Conservation (phyloP, 1,140 invertebrate genomes). For the Achroia grisella region DNA sequence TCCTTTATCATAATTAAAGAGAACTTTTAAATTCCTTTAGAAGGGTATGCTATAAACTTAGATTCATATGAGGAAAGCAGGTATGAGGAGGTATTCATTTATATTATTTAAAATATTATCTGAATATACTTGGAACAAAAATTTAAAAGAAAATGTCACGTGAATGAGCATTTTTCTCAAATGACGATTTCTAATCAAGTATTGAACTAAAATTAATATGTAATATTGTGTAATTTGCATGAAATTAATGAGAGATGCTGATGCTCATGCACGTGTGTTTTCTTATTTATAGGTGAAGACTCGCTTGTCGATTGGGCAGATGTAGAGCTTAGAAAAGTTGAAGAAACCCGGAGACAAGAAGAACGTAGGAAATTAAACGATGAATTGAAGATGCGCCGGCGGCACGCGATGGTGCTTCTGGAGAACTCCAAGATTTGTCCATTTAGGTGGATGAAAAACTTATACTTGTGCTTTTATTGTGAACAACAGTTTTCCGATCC, state of each 20-base stretch:
- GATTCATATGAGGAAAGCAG: no score
- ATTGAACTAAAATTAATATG: not conserved
- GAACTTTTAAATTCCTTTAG: no score
- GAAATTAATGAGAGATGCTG: slow-evolving; percentile 5
- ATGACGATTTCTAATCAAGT: not conserved
- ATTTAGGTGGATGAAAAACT: slow-evolving; percentile 59
- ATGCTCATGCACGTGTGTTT: slow-evolving; percentile 32
- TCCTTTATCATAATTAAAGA: no score
- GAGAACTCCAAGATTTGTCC: slow-evolving; percentile 50
- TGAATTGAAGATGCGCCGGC: slow-evolving; percentile 33
- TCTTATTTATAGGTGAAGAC: slow-evolving; percentile 59
- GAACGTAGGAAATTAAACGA: slow-evolving; percentile 28
- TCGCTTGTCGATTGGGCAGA: not conserved
- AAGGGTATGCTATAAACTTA: no score
- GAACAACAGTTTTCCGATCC: slow-evolving; percentile 43
- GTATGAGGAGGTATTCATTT: no score
- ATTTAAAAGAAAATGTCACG: not conserved
- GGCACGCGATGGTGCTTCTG: slow-evolving; percentile 36
- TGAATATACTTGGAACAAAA: no score
- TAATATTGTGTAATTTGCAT: slow-evolving; percentile 1
- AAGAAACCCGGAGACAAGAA: slow-evolving; percentile 8
- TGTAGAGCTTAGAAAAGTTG: not conserved
- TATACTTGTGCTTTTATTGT: slow-evolving; percentile 56
- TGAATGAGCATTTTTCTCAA: not conserved
- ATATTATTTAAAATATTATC: no score